Evolutionary conservation across 2,888 invertebrate species (phyloP).

Genomic region (Tetragnatha montana): DNA sequence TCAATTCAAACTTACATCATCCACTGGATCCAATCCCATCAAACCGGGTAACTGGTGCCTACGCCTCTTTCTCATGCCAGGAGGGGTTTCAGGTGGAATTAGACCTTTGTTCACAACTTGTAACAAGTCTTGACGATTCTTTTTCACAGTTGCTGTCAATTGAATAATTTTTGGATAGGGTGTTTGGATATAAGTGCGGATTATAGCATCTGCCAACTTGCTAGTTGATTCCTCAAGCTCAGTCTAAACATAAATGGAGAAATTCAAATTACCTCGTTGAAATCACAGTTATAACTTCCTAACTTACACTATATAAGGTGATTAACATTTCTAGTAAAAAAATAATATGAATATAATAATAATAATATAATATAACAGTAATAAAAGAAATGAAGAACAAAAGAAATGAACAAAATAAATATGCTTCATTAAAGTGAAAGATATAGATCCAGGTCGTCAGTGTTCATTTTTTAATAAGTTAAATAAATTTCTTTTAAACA

Average conservation of each 20-base stretch:
- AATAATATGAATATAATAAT: no score
- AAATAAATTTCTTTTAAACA: no score
- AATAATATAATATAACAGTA: no score
- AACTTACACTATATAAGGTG: no score
- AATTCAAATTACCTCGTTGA: not conserved
- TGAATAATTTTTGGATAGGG: constrained; percentile 81
- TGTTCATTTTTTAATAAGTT: no score
- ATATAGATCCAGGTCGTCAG: no score
- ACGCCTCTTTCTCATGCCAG: constrained; percentile 78
- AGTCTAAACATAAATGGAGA: constrained; percentile 77
- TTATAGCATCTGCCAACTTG: constrained; percentile 82
- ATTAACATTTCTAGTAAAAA: no score
- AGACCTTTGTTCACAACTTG: constrained; percentile 80
- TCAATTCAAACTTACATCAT: constrained; percentile 75
- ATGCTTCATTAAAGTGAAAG: no score
- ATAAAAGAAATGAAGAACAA: no score
- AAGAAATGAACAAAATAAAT: no score
- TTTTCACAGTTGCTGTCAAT: constrained; percentile 80
- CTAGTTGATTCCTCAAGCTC: constrained; percentile 83
- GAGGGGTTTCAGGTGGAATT: constrained; percentile 81
- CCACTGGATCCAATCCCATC: constrained; percentile 75
- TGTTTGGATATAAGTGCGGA: constrained; percentile 81
- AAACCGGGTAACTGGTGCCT: constrained; percentile 77
- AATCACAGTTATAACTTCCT: no score
- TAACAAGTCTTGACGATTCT: constrained; percentile 82